These are phyloP conservation scores for Asbolus verrucosus DNA, from an alignment of 1,140 invertebrate genomes.

Conservation along the genomic window DNA sequence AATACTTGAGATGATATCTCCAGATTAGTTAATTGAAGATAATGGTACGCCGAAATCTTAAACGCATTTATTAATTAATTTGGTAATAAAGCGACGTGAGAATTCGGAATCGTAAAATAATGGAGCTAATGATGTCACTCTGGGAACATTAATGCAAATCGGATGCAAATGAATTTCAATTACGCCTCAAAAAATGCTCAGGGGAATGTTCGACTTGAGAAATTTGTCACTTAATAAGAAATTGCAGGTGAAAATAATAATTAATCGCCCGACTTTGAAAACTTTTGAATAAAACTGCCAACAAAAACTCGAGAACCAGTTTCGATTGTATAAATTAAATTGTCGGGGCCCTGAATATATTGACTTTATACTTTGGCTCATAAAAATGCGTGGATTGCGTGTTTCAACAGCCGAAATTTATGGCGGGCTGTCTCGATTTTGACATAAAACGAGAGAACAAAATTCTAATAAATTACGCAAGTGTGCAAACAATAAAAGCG, in stretches of 20 bases:
- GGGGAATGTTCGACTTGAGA: constrained; percentile 18
- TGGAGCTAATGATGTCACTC: too few species aligned
- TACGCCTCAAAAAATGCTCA: not conserved
- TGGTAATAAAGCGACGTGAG: not conserved
- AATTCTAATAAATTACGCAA: constrained; percentile 37
- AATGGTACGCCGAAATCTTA: too few species aligned
- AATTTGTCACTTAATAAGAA: constrained; percentile 26
- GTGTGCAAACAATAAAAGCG: constrained; percentile 32
- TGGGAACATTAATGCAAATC: constrained; percentile 20
- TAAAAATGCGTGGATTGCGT: constrained; percentile 38
- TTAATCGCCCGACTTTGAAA: constrained; percentile 8
- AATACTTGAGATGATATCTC: constrained; percentile 4
- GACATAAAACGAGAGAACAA: constrained; percentile 31
- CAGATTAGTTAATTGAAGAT: constrained; percentile 35
- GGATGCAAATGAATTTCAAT: constrained; percentile 18
- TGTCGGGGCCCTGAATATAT: constrained; percentile 35
- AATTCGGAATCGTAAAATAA: too few species aligned
- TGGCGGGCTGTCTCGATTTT: constrained; percentile 30
- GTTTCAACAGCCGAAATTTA: constrained; percentile 32
- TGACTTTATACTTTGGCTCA: constrained; percentile 37
- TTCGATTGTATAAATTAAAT: constrained; percentile 38
- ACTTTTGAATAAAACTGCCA: constrained; percentile 29
- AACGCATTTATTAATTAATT: too few species aligned
- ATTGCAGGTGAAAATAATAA: constrained; percentile 39
- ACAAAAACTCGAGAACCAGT: constrained; percentile 35